phyloP scores from a whole-genome alignment of 2,888 invertebrate species.

The Steinernema carpocapsae region DNA sequence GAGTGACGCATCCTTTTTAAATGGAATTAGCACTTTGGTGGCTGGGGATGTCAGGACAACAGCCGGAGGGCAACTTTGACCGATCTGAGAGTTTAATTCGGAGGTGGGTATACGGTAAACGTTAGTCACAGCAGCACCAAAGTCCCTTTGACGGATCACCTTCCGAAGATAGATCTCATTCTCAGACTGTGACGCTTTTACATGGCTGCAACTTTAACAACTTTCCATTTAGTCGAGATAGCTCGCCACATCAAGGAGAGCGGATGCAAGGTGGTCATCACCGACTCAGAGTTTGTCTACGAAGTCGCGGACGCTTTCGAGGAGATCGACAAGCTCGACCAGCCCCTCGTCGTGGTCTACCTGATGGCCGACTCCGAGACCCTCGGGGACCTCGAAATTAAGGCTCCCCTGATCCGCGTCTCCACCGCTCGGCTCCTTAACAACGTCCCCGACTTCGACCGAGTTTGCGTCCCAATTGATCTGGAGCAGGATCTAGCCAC shows the following conservation, averaged over 20 bases:
- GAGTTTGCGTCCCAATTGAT: conserved; percentile 40
- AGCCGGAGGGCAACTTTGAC: too few relatives aligned
- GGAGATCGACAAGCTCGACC: neutral
- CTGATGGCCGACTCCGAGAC: conserved; percentile 20
- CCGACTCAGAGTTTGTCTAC: conserved; percentile 28
- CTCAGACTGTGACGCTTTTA: too few relatives aligned
- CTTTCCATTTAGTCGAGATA: too few relatives aligned
- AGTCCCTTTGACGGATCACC: too few relatives aligned
- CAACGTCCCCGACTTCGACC: neutral
- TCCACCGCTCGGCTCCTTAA: neutral
- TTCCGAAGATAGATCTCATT: too few relatives aligned
- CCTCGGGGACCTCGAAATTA: conserved; percentile 35
- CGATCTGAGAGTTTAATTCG: too few relatives aligned
- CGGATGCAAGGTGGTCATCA: conserved; percentile 35
- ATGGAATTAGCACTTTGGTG: too few relatives aligned
- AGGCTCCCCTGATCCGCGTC: neutral
- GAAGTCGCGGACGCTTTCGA: conserved; percentile 1
- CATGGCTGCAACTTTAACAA: too few relatives aligned
- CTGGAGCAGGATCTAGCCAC: conserved; percentile 47
- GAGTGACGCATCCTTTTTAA: too few relatives aligned
- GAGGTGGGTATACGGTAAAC: too few relatives aligned
- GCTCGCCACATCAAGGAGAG: conserved; percentile 45
- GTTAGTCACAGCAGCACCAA: too few relatives aligned
- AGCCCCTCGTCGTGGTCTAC: conserved; percentile 4
- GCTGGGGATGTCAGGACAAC: too few relatives aligned